These are phyloP conservation scores for Drosophila ananassae DNA, from an alignment of 1,140 invertebrate genomes.

Conservation along the genomic window DNA sequence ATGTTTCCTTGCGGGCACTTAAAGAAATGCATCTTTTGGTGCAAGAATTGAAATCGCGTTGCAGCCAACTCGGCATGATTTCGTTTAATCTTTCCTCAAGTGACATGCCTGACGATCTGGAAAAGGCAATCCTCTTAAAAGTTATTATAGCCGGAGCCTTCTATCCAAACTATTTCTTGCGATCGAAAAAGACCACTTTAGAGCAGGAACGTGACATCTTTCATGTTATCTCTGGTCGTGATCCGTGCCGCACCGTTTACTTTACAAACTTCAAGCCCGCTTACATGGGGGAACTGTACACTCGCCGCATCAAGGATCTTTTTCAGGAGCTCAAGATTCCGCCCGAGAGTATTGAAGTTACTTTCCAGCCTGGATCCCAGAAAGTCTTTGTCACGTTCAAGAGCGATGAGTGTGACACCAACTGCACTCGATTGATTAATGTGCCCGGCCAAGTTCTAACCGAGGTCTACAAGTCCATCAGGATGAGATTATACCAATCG, in stretches of 20 bases:
- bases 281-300: constrained; percentile 90
- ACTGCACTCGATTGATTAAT: constrained; percentile 4
- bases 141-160: constrained; percentile 89
- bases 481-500: constrained; percentile 87
- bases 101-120: constrained; percentile 83
- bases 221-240: constrained; percentile 87
- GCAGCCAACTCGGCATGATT: constrained; percentile 84
- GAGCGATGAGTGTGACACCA: constrained; percentile 45
- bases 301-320: constrained; percentile 85
- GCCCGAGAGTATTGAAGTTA: constrained; percentile 85
- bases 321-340: constrained; percentile 84
- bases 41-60: constrained; percentile 88
- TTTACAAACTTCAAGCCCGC: constrained; percentile 87
- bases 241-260: constrained; percentile 91
- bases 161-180: constrained; percentile 95
- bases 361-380: constrained; percentile 86
- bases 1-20: constrained; percentile 89
- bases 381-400: constrained; percentile 87
- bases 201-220: constrained; percentile 86
- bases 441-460: constrained; percentile 87
- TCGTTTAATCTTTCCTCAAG: constrained; percentile 61
- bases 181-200: constrained; percentile 85
- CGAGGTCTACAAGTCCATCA: constrained; percentile 92
- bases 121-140: constrained; percentile 87
- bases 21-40: constrained; percentile 90